Evolutionary conservation across 92 coral and sea anemone species (phyloP), one percentile per base, ranked within the genome.

Genomic region (Phenganax subtilis): DNA sequence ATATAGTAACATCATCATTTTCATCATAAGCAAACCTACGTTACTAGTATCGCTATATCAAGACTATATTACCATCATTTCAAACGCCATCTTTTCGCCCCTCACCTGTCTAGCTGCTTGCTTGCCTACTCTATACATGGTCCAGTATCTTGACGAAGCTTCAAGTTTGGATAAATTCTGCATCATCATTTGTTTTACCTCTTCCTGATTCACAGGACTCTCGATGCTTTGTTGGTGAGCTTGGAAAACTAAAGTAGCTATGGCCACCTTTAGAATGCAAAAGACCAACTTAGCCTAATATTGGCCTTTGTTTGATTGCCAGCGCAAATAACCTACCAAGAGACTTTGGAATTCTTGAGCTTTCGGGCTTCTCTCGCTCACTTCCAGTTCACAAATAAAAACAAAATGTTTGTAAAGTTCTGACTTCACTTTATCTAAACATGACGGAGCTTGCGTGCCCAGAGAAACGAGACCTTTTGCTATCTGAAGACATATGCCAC

Each of bases 81-180:
- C 47, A 37, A 37, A 37, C 47, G 47, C 47, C 47, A 37, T 37
- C 47, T 37, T 2, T 37, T 20, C 25, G 29, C 5, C 6, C 1
- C 31, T 27, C 80, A 93, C 97, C 96, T 85, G 92, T 87, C 98
- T 91, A 51, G 93, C 87, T 3, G 98, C 98, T 80, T 91, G 98
- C 61, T 92, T 88, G 44, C 90, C 97, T 31, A 92, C 89, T 81
- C 98, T 92, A 78, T 89, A 93, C 81, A 85, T 87, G 69, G 90
- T 89, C 98, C 98, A 93, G 77, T 90, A 83, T 77, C 88, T 84
- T 54, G 96, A 88, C 0, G 93, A 64, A 16, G 90, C 77, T 6
- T 57, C 81, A 53, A 93, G 85, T 66, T 80, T 80, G 6, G 84
- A 77, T 28, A 87, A 76, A 16, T 91, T 87, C 15, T 85, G 88